These are phyloP conservation scores for Hetaerina titia DNA, from an alignment of 2,888 invertebrate species.

Conservation along the genomic window DNA sequence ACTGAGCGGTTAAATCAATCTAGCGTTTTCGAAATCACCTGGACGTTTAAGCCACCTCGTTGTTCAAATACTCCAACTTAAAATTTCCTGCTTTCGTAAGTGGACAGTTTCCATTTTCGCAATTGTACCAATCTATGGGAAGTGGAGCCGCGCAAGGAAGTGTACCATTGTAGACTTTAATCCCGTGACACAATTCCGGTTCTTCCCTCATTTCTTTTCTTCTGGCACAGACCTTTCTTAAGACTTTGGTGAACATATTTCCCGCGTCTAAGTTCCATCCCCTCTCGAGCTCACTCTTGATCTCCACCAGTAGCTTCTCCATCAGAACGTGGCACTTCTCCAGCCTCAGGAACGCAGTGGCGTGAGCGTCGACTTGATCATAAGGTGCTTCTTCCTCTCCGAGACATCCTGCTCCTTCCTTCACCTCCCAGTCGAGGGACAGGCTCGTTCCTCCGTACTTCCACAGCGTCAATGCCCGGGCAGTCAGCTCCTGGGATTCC, in stretches of 20 bases:
- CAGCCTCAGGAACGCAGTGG: background rate
- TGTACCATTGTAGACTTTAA: background rate
- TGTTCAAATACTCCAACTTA: background rate
- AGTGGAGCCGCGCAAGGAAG: background rate
- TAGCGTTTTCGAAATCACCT: background rate
- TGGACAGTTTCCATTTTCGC: background rate
- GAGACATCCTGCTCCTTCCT: background rate
- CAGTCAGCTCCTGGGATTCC: slow-evolving; percentile 32
- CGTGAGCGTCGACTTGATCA: slow-evolving; percentile 42
- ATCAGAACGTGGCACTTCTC: slow-evolving; percentile 36
- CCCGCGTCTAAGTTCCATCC: background rate
- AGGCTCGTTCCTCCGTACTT: slow-evolving; percentile 58
- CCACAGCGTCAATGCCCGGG: slow-evolving; percentile 42
- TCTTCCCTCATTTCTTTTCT: background rate
- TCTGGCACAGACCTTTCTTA: background rate
- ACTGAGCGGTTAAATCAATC: background rate
- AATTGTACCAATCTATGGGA: background rate
- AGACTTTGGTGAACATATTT: background rate
- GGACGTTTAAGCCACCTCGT: background rate
- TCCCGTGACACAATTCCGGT: background rate
- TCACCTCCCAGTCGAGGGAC: slow-evolving; percentile 10
- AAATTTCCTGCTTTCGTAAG: background rate
- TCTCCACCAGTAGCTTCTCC: background rate
- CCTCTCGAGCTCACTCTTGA: background rate
- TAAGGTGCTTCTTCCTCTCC: background rate